Conservation (phyloP, 2,888 invertebrate species). For the Spisula solida region DNA sequence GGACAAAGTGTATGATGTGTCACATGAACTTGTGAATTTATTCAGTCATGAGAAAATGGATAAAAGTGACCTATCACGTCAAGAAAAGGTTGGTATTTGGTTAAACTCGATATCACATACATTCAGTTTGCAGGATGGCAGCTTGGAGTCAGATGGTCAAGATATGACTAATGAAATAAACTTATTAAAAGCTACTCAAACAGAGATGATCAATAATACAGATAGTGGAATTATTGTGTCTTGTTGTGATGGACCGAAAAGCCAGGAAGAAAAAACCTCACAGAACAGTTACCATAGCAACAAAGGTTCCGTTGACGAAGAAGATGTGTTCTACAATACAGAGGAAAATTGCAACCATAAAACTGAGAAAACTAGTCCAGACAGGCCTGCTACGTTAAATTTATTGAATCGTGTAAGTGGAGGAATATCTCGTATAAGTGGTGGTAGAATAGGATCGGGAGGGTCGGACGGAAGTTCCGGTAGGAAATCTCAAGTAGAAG, state of each 20-base stretch:
- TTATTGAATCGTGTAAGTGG: background rate
- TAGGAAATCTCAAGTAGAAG: constrained; percentile 34
- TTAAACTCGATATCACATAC: constrained; percentile 59
- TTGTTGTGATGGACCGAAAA: background rate
- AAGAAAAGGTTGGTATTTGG: constrained; percentile 70
- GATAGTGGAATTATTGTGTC: constrained; percentile 1
- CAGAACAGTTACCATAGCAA: constrained; percentile 12
- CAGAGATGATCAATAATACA: background rate
- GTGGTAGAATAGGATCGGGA: constrained; percentile 36
- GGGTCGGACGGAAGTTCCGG: constrained; percentile 60
- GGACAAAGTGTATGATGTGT: background rate
- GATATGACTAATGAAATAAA: background rate
- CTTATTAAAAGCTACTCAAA: background rate
- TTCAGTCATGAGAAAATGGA: constrained; percentile 44
- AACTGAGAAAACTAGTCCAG: constrained; percentile 32
- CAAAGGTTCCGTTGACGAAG: constrained; percentile 30
- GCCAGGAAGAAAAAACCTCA: background rate
- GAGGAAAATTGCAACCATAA: background rate
- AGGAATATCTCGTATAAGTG: background rate
- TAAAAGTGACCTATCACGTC: constrained; percentile 54
- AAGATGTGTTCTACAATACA: constrained; percentile 52
- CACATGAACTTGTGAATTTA: constrained; percentile 52
- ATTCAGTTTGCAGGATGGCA: background rate
- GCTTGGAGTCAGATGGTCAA: background rate
- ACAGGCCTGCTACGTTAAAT: constrained; percentile 48